phyloP scores from a whole-genome alignment of 2,113 vertebrate species.

The Acanthochromis polyacanthus region DNA sequence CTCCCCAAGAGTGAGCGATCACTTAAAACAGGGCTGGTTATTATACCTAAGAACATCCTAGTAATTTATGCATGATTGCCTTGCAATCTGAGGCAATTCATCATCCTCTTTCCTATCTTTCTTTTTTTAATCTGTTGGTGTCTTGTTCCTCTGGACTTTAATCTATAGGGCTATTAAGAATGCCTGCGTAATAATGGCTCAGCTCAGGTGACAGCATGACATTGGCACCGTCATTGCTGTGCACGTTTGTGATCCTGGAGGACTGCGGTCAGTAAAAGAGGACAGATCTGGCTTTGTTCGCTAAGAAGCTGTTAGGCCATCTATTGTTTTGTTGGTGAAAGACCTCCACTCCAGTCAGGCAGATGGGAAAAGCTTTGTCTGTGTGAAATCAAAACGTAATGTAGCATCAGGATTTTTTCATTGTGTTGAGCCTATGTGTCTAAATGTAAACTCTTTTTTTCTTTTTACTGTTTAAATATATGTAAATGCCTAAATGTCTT shows the following conservation, averaged over 20 bases:
- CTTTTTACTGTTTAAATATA: constrained; percentile 13
- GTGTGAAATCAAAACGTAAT: not conserved
- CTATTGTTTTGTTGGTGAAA: constrained; percentile 11
- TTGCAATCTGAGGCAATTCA: constrained; percentile 81
- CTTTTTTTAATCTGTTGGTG: constrained; percentile 86
- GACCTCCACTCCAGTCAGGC: not conserved
- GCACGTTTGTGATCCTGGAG: constrained; percentile 47
- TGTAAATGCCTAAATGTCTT: not conserved
- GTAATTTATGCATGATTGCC: constrained; percentile 88
- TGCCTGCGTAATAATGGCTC: constrained; percentile 77
- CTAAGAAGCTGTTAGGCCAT: constrained; percentile 8
- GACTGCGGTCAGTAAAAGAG: constrained; percentile 17
- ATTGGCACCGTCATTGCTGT: constrained; percentile 72
- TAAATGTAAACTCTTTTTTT: not conserved
- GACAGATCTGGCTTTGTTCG: constrained; percentile 30
- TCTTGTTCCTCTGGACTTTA: constrained; percentile 85
- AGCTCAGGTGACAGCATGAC: constrained; percentile 80
- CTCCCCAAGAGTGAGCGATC: constrained; percentile 67
- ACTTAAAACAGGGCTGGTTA: constrained; percentile 81
- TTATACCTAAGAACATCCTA: constrained; percentile 81
- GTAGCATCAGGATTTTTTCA: not conserved
- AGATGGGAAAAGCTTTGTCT: constrained; percentile 19
- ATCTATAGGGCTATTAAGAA: constrained; percentile 84
- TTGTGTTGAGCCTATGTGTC: not conserved
- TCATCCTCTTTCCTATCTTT: constrained; percentile 84